Conservation (phyloP, 1,140 invertebrate species). For the Orchestia grillus region DNA sequence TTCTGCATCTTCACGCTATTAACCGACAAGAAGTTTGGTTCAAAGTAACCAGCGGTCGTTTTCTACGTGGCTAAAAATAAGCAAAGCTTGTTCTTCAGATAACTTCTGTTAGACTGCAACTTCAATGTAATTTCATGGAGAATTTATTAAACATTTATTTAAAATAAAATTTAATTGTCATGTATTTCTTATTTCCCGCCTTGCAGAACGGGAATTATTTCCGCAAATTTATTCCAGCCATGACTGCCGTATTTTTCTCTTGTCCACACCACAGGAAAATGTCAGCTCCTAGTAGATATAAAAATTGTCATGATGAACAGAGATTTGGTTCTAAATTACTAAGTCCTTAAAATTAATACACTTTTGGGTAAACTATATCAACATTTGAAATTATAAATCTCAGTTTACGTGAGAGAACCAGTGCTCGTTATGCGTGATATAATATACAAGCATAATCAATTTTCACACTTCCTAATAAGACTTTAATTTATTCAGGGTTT, state of each 20-base stretch:
- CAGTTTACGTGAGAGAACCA: too few relatives aligned
- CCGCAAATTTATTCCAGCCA: constrained; percentile 9
- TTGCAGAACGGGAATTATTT: background rate
- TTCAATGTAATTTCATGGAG: too few relatives aligned
- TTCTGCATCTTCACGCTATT: constrained; percentile 33
- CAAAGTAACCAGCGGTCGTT: background rate
- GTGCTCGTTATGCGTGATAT: too few relatives aligned
- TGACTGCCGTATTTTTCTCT: constrained; percentile 11
- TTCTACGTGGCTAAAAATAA: constrained; percentile 1
- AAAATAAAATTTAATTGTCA: background rate
- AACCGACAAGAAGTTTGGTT: constrained; percentile 21
- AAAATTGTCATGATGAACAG: too few relatives aligned
- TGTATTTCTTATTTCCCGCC: background rate
- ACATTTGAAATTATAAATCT: too few relatives aligned
- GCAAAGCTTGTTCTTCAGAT: background rate
- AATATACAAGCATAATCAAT: too few relatives aligned
- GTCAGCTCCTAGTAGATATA: background rate
- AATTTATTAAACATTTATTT: background rate
- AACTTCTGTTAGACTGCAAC: background rate
- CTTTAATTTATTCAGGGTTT: too few relatives aligned
- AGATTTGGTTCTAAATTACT: too few relatives aligned
- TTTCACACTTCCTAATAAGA: too few relatives aligned
- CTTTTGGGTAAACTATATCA: too few relatives aligned
- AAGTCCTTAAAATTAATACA: too few relatives aligned
- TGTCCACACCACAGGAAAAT: background rate